Evolutionary conservation across 1,140 invertebrate species (phyloP).

Genomic region (Pissodes strobi): DNA sequence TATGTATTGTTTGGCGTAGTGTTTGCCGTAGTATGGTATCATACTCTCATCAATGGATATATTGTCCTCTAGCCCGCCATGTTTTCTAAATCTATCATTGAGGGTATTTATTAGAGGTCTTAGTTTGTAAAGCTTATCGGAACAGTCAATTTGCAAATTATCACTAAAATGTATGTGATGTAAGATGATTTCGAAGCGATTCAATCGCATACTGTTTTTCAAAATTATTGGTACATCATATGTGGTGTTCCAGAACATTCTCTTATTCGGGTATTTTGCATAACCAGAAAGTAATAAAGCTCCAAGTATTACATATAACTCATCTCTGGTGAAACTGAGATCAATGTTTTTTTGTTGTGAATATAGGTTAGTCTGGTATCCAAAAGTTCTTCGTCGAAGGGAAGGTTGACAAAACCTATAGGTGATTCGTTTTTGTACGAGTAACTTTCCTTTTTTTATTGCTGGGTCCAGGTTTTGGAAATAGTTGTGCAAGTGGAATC

Average conservation of each 20-base stretch:
- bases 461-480: too few relatives aligned
- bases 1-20: conserved; percentile 39
- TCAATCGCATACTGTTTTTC: conserved; percentile 32
- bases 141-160: conserved; percentile 12
- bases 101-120: conserved; percentile 32
- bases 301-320: conserved; percentile 37
- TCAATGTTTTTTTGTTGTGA: conserved; percentile 13
- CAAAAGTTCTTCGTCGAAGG: too few relatives aligned
- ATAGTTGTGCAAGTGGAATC: too few relatives aligned
- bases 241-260: conserved; percentile 30
- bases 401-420: background rate
- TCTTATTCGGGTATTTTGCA: conserved; percentile 38
- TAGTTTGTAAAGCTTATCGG: conserved; percentile 36
- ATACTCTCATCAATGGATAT: conserved; percentile 22
- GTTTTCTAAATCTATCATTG: conserved; percentile 29
- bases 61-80: conserved; percentile 23
- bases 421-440: background rate
- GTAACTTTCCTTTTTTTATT: too few relatives aligned
- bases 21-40: conserved; percentile 39
- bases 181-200: conserved; percentile 41
- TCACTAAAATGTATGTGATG: conserved; percentile 35
- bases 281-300: conserved; percentile 39
- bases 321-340: conserved; percentile 11
- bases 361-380: conserved; percentile 18
- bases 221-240: conserved; percentile 37